Base-by-base conservation (phyloP, 2,888 invertebrate species). In the Amphipoea oculea region DNA sequence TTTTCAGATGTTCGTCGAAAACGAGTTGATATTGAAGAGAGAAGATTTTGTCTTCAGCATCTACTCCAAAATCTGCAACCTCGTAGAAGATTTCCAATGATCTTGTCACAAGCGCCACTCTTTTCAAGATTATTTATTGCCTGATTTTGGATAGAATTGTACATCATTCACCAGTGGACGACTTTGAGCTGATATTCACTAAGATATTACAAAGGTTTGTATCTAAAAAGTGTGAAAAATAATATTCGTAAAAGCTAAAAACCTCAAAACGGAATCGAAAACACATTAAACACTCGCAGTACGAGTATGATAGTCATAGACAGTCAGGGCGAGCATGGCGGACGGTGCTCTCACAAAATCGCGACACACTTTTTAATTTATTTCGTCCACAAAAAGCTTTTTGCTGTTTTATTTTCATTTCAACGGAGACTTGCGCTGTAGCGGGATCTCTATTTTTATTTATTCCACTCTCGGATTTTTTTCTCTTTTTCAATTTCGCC, bases 391-490 rank as follows among this genome's bases (percentile, higher is more conserved):
- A 96, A 96, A 96, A 96, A 96, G 95, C 95, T 94, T 96, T 95
- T 94, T 94, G 94, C 93, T 93, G 95, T 95, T 96, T 96, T 96
- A 96, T 97, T 96, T 96, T 93, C 96, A 96, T 96, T 97, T 96
- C 97, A 96, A 96, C 97, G 96, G 95, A 95, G 96, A 96, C 96
- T 96, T 96, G 96, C 96, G 95, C 95, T 96, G 96, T 96, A 96
- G 96, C 96, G 96, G 96, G 94, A 95, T 96, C 95, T 96, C 96
- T 96, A 96, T 96, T 96, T 96, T 97, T 96, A 96, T 97, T 96
- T 96, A 96, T 96, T 96, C 95, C 94, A 88, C 93, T 93, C 92
- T 88, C 89, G 89, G 90, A 93, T 93, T 95, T 95, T 94, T 93
- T 92, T 91, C 92, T 92, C 91, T 95, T 95, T 96, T 96, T 96